These are phyloP conservation scores for Polydrusus pterygomalis DNA, from an alignment of 2,888 invertebrate genomes.

Conservation along the genomic window DNA sequence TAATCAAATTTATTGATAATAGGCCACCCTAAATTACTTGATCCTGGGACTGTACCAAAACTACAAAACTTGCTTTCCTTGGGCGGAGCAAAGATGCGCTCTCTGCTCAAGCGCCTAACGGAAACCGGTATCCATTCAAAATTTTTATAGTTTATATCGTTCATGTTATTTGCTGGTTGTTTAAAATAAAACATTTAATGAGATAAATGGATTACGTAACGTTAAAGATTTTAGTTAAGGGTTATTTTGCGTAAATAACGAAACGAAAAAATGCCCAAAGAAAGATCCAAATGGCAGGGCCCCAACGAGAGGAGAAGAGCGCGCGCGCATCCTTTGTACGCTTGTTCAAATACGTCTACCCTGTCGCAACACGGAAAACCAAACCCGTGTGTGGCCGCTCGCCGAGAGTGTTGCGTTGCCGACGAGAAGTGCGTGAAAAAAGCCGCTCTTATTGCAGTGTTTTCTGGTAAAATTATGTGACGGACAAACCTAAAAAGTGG, in stretches of 20 bases:
- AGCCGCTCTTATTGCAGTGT: conserved; percentile 57
- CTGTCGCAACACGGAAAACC: conserved; percentile 65
- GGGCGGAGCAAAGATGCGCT: no score
- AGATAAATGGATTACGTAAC: no score
- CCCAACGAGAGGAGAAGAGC: conserved; percentile 17
- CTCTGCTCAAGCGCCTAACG: no score
- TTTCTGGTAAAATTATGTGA: conserved; percentile 58
- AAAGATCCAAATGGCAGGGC: conserved; percentile 41
- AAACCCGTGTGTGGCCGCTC: conserved; percentile 57
- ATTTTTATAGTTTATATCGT: no score
- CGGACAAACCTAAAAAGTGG: conserved; percentile 59
- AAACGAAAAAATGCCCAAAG: conserved; percentile 1
- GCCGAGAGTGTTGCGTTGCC: conserved; percentile 55
- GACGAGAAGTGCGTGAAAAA: conserved; percentile 57
- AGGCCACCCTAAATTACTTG: no score
- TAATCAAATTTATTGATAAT: no score
- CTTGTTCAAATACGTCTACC: conserved; percentile 60
- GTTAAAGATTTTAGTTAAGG: background rate
- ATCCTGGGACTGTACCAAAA: no score
- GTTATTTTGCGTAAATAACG: background rate
- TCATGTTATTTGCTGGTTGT: no score
- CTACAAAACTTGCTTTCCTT: no score
- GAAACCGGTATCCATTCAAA: no score
- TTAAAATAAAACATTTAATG: no score
- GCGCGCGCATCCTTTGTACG: conserved; percentile 60